Conservation (phyloP, 2,888 invertebrate genomes). For the Synanthedon andrenaeformis region DNA sequence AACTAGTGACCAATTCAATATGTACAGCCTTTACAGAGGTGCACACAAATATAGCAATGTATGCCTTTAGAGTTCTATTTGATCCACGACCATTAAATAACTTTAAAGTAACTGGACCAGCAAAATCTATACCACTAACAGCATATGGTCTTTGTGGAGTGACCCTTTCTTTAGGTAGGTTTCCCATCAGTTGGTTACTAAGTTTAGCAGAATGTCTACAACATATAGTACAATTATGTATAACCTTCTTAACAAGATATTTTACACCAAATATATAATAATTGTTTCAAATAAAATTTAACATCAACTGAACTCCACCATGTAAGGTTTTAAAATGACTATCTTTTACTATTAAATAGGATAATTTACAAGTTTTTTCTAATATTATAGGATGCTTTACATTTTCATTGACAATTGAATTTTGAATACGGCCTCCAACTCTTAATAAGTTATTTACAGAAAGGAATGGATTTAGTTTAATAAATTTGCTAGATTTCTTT, state of each 20-base stretch:
- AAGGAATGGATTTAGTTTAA: background rate
- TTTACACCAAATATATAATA: constrained; percentile 1
- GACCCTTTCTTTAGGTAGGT: constrained; percentile 1
- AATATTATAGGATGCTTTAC: background rate
- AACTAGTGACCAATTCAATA: constrained; percentile 8
- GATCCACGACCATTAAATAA: constrained; percentile 3
- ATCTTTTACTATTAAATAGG: constrained; percentile 1
- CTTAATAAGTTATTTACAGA: background rate
- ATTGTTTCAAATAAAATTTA: constrained; percentile 1
- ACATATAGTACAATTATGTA: constrained; percentile 1
- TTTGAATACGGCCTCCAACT: background rate
- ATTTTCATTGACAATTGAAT: background rate
- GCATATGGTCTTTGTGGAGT: constrained; percentile 7
- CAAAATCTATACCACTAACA: constrained; percentile 8
- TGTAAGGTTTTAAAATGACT: constrained; percentile 2
- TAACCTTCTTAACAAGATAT: background rate
- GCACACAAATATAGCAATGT: constrained; percentile 1
- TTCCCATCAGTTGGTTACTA: background rate
- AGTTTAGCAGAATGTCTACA: background rate
- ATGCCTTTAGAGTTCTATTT: constrained; percentile 1
- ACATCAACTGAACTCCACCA: constrained; percentile 2
- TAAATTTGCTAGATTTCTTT: background rate
- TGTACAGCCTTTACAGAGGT: constrained; percentile 9
- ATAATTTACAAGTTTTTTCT: background rate
- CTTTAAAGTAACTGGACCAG: constrained; percentile 5